Conservation (phyloP, 2,888 invertebrate species). For the Leucophenga montana region DNA sequence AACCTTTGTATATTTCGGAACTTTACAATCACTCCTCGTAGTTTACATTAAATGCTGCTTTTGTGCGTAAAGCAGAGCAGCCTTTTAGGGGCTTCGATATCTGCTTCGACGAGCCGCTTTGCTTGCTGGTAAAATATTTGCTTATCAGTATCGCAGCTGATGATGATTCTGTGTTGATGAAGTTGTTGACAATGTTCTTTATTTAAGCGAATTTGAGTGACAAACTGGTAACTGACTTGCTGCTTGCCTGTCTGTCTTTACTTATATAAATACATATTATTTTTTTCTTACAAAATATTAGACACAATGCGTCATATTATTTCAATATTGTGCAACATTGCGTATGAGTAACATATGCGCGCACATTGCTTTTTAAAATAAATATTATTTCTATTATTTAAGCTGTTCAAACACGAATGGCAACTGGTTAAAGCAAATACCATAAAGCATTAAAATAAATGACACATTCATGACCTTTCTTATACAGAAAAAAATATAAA, state of each 20-base stretch:
- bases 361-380: background rate
- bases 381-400: background rate
- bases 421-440: background rate
- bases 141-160: slow-evolving; percentile 62
- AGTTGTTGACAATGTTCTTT: slow-evolving; percentile 40
- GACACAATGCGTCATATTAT: background rate
- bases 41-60: no score
- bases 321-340: slow-evolving; percentile 6
- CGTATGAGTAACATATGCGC: slow-evolving; percentile 24
- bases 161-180: slow-evolving; percentile 64
- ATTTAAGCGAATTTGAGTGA: slow-evolving; percentile 29
- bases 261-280: no score
- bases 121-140: slow-evolving; percentile 45
- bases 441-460: slow-evolving; percentile 45
- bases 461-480: slow-evolving; percentile 57
- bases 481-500: background rate
- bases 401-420: background rate
- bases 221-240: slow-evolving; percentile 11
- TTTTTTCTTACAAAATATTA: background rate
- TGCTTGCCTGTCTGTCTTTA: background rate
- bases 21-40: no score
- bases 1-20: no score
- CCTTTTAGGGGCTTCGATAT: slow-evolving; percentile 46
- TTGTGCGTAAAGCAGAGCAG: slow-evolving; percentile 40
- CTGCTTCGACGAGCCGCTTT: background rate